Evolutionary conservation across 1,140 invertebrate genomes (phyloP).

Genomic region (Drosophila murphyi): DNA sequence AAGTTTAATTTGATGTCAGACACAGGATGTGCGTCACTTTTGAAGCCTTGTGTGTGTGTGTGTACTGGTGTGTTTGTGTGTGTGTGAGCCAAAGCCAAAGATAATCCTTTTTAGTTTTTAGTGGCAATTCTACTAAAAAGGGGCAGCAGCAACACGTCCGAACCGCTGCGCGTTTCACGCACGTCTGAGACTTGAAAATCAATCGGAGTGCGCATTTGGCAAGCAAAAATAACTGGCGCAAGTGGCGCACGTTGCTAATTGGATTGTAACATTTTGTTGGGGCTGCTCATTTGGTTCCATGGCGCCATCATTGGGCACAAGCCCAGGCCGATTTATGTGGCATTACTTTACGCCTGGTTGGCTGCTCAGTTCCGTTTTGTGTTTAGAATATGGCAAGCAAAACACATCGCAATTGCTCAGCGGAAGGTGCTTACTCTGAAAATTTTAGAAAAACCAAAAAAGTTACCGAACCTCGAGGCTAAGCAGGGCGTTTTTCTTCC

Average conservation of each 20-base stretch:
- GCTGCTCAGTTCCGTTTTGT: slow-evolving; percentile 54
- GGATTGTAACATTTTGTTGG: slow-evolving; percentile 83
- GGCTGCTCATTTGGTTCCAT: slow-evolving; percentile 32
- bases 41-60: slow-evolving; percentile 15
- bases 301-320: slow-evolving; percentile 54
- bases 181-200: slow-evolving; percentile 76
- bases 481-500: slow-evolving; percentile 29
- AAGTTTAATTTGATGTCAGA: not conserved
- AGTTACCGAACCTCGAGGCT: slow-evolving; percentile 55
- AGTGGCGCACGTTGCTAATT: slow-evolving; percentile 69
- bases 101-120: slow-evolving; percentile 19
- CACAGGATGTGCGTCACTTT: slow-evolving; percentile 38
- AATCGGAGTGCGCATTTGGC: slow-evolving; percentile 53
- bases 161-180: slow-evolving; percentile 75
- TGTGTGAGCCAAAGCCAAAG: slow-evolving; percentile 1
- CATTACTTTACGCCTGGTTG: slow-evolving; percentile 60
- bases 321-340: slow-evolving; percentile 43
- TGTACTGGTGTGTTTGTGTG: not conserved
- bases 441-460: slow-evolving; percentile 32
- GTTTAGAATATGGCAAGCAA: slow-evolving; percentile 72
- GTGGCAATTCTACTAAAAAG: slow-evolving; percentile 17
- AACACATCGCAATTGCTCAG: slow-evolving; percentile 47
- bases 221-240: slow-evolving; percentile 30
- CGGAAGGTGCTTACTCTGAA: slow-evolving; percentile 29
- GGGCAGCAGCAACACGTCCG: slow-evolving; percentile 66